phyloP scores from a whole-genome alignment of 2,888 invertebrate genomes.

The Polymixis lichenea region DNA sequence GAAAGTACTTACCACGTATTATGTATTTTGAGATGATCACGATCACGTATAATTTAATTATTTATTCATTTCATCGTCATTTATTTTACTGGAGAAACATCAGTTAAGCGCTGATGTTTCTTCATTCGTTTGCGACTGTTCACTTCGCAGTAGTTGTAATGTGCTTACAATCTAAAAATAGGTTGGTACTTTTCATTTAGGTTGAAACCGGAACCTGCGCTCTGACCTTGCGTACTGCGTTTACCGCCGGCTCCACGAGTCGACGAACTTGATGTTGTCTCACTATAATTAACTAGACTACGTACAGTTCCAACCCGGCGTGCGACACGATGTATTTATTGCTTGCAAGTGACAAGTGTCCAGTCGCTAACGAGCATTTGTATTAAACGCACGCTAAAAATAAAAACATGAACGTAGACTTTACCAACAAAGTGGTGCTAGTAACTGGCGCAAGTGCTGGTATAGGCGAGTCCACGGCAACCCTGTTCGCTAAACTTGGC shows the following conservation, averaged over 20 bases:
- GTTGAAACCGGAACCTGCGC: background rate
- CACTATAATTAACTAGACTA: background rate
- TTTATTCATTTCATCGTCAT: background rate
- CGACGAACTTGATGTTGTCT: conserved; percentile 31
- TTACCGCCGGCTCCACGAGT: conserved; percentile 13
- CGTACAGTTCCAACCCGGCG: background rate
- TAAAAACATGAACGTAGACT: conserved; percentile 57
- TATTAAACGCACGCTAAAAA: conserved; percentile 19
- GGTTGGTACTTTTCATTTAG: background rate
- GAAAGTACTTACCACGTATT: background rate
- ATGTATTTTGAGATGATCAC: background rate
- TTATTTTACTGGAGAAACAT: background rate
- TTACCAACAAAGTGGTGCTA: conserved; percentile 72
- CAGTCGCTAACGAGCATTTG: conserved; percentile 19
- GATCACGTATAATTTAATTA: background rate
- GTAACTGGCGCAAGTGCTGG: conserved; percentile 77
- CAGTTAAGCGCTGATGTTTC: too few species aligned
- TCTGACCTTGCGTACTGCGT: background rate
- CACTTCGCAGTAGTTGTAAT: background rate
- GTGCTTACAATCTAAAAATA: background rate
- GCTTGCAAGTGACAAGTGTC: conserved; percentile 18
- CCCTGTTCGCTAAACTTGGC: conserved; percentile 71
- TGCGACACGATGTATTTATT: background rate
- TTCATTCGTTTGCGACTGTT: background rate
- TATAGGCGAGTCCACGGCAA: conserved; percentile 72